Conservation (phyloP, 2,888 invertebrate genomes). For the Disparrhopalites patrizii region DNA sequence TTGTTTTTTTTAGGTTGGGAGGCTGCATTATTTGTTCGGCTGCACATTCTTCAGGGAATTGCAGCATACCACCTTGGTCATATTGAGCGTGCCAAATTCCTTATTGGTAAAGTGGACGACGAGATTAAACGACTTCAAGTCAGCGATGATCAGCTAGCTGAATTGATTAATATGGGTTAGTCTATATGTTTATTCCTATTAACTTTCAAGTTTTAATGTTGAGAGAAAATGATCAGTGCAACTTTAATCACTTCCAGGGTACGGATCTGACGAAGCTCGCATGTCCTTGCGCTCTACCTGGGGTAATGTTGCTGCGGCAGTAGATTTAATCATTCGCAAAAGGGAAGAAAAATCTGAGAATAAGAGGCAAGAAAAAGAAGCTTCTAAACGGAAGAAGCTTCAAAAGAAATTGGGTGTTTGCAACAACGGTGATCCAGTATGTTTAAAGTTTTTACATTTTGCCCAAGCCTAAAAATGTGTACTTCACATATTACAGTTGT, state of each 20-base stretch:
- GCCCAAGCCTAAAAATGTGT: neutral
- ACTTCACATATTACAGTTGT: no score
- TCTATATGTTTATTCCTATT: neutral
- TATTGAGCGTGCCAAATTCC: conserved; percentile 59
- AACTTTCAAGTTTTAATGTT: neutral
- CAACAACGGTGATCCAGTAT: conserved; percentile 40
- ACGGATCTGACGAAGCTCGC: conserved; percentile 64
- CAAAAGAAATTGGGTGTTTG: conserved; percentile 42
- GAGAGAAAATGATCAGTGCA: no score
- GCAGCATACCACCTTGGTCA: conserved; percentile 73
- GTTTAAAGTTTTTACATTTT: neutral
- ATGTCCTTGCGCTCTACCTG: conserved; percentile 62
- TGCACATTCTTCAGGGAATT: conserved; percentile 75
- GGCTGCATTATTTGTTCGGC: conserved; percentile 68
- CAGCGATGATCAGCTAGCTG: conserved; percentile 57
- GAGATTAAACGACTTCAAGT: conserved; percentile 65
- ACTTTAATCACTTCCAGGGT: conserved; percentile 60
- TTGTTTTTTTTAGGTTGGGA: conserved; percentile 59
- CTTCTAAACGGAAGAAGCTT: conserved; percentile 46
- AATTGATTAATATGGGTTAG: conserved; percentile 60
- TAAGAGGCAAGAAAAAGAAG: conserved; percentile 54
- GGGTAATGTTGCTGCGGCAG: conserved; percentile 61
- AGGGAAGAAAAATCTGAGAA: conserved; percentile 56
- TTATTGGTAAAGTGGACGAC: conserved; percentile 61
- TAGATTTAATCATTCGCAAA: conserved; percentile 62